A percentile compares a stretch with the other conserved stretches of the same genome.
phyloP scores from a whole-genome alignment of 2,113 vertebrate genomes.

The Colaptes auratus region DNA sequence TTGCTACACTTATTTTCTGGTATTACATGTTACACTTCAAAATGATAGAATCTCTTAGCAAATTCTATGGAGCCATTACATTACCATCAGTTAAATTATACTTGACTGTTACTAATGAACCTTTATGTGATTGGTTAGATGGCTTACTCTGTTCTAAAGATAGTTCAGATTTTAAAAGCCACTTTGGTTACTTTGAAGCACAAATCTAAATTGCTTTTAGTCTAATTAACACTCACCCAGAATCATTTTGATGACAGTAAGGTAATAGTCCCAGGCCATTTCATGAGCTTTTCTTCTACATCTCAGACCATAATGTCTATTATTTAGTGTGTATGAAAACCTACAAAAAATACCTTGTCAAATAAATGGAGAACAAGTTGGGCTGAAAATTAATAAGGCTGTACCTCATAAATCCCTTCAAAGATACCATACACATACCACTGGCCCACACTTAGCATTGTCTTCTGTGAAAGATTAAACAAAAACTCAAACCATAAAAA shows the following conservation, averaged over 20 bases:
- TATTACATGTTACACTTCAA: background rate
- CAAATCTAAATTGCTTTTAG: background rate
- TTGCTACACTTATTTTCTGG: background rate
- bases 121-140: background rate
- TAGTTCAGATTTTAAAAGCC: background rate
- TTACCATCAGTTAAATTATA: background rate
- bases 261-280: background rate
- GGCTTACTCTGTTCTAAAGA: background rate
- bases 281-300: background rate
- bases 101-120: background rate
- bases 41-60: background rate
- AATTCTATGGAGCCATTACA: background rate
- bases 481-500: background rate
- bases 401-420: background rate
- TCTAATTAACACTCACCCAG: background rate
- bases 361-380: background rate
- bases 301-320: background rate
- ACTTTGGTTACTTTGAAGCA: background rate
- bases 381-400: background rate
- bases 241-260: background rate
- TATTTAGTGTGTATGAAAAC: background rate
- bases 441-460: background rate
- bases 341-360: background rate
- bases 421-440: background rate
- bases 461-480: background rate